Evolutionary conservation across 2,888 invertebrate genomes (phyloP).

Genomic region (Poecilobothrus nobilitatus): DNA sequence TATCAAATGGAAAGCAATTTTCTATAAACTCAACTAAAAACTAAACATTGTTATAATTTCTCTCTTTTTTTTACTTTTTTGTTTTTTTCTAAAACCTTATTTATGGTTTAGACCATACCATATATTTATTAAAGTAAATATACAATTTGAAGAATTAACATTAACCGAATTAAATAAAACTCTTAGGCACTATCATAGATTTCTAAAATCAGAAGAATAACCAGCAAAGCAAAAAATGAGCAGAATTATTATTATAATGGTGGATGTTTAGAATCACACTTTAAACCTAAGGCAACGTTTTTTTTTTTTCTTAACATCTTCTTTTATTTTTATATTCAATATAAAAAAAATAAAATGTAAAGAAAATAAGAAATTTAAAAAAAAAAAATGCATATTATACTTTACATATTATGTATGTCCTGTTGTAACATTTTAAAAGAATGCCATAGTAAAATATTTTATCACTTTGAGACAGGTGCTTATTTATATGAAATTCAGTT

Average conservation of each 20-base stretch:
- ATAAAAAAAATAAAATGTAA: neutral
- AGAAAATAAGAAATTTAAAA: neutral
- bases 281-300: neutral
- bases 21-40: too few relatives aligned
- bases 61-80: too few relatives aligned
- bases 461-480: neutral
- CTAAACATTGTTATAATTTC: too few relatives aligned
- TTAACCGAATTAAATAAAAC: neutral
- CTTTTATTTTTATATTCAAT: neutral
- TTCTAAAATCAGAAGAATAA: neutral
- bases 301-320: neutral
- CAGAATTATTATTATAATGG: neutral
- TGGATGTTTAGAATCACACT: neutral
- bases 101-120: neutral
- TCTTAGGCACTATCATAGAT: neutral
- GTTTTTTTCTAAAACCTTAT: neutral
- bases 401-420: neutral
- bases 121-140: neutral
- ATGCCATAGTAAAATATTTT: neutral
- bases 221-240: neutral
- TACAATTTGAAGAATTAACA: neutral
- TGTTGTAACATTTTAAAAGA: neutral
- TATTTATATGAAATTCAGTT: neutral
- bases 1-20: too few relatives aligned
- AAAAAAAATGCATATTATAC: neutral